These are phyloP conservation scores for Aphaenogaster ashmeadi DNA, from an alignment of 1,140 invertebrate species.

Conservation along the genomic window DNA sequence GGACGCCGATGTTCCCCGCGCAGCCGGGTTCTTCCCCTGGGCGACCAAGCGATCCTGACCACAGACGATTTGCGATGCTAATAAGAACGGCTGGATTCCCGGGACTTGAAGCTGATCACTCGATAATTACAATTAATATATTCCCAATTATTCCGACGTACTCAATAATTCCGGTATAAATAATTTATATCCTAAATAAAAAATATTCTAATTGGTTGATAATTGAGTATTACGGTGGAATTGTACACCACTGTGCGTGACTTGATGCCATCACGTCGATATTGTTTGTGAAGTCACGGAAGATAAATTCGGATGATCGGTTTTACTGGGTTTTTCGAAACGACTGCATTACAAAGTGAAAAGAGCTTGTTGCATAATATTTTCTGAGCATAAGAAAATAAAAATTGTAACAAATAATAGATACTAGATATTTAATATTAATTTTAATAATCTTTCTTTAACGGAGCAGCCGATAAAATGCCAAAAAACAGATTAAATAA, in stretches of 20 bases:
- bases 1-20: not conserved
- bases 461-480: too few relatives aligned
- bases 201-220: not conserved
- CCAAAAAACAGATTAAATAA: too few relatives aligned
- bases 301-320: not conserved
- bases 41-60: not conserved
- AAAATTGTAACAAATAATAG: not conserved
- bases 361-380: too few relatives aligned
- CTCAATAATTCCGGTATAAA: not conserved
- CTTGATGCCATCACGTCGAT: not conserved
- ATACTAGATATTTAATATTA: too few relatives aligned
- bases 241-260: not conserved
- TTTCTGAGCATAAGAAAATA: too few relatives aligned
- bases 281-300: not conserved
- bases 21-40: not conserved
- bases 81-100: not conserved
- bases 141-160: not conserved
- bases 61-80: not conserved
- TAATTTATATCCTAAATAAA: not conserved
- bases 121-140: not conserved
- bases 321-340: not conserved
- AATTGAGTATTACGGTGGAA: not conserved
- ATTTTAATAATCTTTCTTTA: too few relatives aligned
- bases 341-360: too few relatives aligned
- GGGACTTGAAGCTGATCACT: not conserved